These are phyloP conservation scores for Eurystomus gularis DNA, from an alignment of 2,113 vertebrate genomes.

Conservation along the genomic window DNA sequence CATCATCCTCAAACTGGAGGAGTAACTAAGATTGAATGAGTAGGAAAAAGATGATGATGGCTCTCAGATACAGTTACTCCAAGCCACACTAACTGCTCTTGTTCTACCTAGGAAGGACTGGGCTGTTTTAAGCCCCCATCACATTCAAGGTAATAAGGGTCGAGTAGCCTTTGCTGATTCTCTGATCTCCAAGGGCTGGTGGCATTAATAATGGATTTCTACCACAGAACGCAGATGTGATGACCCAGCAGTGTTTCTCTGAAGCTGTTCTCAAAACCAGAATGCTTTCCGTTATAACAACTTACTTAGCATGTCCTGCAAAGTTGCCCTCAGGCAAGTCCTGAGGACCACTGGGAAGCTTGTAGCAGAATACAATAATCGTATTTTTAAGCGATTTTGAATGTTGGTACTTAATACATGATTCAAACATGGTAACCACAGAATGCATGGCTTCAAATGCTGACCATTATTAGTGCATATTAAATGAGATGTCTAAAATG, in stretches of 20 bases:
- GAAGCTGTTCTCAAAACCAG: background rate
- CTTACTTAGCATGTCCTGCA: background rate
- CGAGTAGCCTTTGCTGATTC: background rate
- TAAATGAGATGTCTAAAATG: background rate
- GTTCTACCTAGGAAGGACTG: fast-evolving
- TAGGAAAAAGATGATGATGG: background rate
- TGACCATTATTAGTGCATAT: background rate
- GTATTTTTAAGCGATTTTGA: background rate
- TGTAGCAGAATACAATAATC: background rate
- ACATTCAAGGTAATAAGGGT: background rate
- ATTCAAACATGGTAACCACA: background rate
- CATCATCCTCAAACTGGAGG: background rate
- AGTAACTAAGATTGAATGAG: background rate
- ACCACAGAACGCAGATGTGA: background rate
- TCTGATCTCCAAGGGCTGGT: background rate
- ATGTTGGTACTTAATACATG: background rate
- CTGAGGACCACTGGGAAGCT: background rate
- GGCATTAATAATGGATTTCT: background rate
- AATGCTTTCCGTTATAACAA: background rate
- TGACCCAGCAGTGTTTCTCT: background rate
- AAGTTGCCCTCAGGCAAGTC: background rate
- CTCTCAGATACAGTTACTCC: background rate
- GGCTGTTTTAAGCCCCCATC: background rate
- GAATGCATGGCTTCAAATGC: background rate
- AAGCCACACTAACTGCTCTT: background rate